Evolutionary conservation across 2,113 vertebrate species (phyloP), one percentile per base, ranked within the genome.

Genomic region (Telmatochromis sp.): DNA sequence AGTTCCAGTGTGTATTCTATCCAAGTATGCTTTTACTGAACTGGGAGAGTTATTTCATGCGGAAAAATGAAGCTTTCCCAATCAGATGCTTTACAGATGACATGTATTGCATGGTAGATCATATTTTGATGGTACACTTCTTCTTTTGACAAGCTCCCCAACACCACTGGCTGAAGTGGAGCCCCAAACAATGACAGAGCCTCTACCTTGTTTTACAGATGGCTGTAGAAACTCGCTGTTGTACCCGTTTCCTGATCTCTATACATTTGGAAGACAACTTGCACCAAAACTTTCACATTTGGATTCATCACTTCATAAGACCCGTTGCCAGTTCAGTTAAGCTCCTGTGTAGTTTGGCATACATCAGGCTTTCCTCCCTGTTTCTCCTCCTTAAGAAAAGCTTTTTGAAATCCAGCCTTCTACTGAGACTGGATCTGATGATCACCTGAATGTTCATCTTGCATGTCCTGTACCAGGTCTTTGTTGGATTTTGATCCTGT

Each of bases 211-310:
- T 65, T n/a, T 37, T 65, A 65, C 33, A 65, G 60, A 65, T 65
- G 33, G 10, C 33, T 65, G 33, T 37, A 65, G 1, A 65, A n/a
- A 65, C 60, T 37, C 10, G 2, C 60, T 65, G 19, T 37, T 65
- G 60, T 65, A 37, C 10, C 33, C 0, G 0, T 65, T n/a, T n/a
- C 0, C 60, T n/a, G 1, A 65, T 37, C 31, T 65, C 33, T 3
- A 37, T 21, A 68, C 19, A 37, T 68, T 21, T 37, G 19, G 19
- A 65, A 13, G 33, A 65, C 60, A 28, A 37, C 33, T 65, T 65
- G 33, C 4, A 0, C 33, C 60, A 65, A 65, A 65, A 65, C 10
- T 12, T 37, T 65, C 17, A 65, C 10, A 65, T n/a, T 63, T 35
- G 31, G 31, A n/a, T 63, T n/a, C 6, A n/a, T 63, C 15, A 1